Base-by-base conservation (phyloP, 2,888 invertebrate species). In the Branchipolynoe longqiensis region DNA sequence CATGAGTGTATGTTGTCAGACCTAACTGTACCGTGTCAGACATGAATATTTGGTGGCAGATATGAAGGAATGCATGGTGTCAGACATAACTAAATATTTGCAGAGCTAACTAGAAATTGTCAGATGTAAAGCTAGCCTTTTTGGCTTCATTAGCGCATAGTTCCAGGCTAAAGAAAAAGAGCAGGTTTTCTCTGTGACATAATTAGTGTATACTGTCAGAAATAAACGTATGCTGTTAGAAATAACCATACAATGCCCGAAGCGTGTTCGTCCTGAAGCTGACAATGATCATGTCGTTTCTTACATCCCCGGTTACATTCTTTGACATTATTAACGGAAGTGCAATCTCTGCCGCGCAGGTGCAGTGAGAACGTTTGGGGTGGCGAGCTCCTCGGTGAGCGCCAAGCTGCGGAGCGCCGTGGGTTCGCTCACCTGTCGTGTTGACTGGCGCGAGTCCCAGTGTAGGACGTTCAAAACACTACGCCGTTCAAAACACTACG, bases 351-450 rank as follows among this genome's bases (percentile, higher is more conserved):
- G 48, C 18, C 8, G 18, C 18, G 48, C 8, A 69, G 69, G 69
- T 36, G 18, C 33, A 22, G 38, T 69, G 69, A 14, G 38, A 1
- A 3, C 1, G 1, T 69, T 12, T n/a, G 0, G 36, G 14, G 14
- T 22, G n/a, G 22, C 8, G 22, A 69, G 69, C 36, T 69, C 69
- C 36, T 69, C 69, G 12, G 84, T 86, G 36, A 56, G 28, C 18
- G 31, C 59, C 33, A 22, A 84, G n/a, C 48, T 85, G n/a, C 22
- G 85, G 8, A 18, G n/a, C 38, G 33, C 54, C 18, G 48, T 41
- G 2, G 25, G 62, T 22, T 85, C 85, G 1, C 28, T 59, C 12
- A 33, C 82, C 22, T 85, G 85, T 64, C 69, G 85, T 22, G 54
- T 59, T 18, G 81, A 64, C 41, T 85, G 85, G 85, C n/a, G n/a